These are phyloP conservation scores for Urophycis tenuis DNA, from an alignment of 2,797 vertebrate species.

Conservation along the genomic window DNA sequence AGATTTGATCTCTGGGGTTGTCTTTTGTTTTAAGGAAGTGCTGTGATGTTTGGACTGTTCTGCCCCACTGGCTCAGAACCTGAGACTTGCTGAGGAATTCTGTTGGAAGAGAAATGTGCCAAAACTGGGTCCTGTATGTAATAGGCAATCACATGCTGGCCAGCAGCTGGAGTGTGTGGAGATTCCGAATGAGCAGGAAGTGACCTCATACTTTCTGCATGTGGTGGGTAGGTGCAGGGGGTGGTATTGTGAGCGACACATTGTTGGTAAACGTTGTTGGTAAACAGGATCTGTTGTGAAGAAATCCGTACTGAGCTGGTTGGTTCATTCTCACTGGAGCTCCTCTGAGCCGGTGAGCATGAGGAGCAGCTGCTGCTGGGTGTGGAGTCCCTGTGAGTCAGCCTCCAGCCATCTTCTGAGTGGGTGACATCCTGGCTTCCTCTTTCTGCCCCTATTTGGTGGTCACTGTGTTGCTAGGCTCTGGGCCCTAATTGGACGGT, in stretches of 20 bases:
- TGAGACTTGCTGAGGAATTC: not conserved
- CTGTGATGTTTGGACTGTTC: no score
- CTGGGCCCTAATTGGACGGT: slow-evolving; percentile 49
- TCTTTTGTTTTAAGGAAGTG: no score
- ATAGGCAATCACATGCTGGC: not conserved
- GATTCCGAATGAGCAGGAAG: not conserved
- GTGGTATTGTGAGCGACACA: not conserved
- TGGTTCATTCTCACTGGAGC: no score
- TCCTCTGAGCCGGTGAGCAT: not conserved
- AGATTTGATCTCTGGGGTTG: no score
- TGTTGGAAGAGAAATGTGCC: no score
- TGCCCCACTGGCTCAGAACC: no score
- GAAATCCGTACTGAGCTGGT: not conserved
- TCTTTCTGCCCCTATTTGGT: slow-evolving; percentile 35
- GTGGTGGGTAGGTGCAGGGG: not conserved
- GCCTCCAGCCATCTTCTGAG: slow-evolving; percentile 14
- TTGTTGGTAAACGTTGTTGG: not conserved
- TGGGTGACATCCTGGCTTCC: slow-evolving; percentile 26
- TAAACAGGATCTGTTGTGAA: no score
- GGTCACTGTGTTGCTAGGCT: slow-evolving; percentile 25
- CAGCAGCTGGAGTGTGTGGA: slow-evolving; percentile 5
- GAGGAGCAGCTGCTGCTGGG: not conserved
- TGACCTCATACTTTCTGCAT: not conserved
- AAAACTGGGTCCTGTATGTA: not conserved
- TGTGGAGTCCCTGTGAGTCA: slow-evolving; percentile 2